phyloP scores from a whole-genome alignment of 2,888 invertebrate species.

The Hanleya hanleyi region DNA sequence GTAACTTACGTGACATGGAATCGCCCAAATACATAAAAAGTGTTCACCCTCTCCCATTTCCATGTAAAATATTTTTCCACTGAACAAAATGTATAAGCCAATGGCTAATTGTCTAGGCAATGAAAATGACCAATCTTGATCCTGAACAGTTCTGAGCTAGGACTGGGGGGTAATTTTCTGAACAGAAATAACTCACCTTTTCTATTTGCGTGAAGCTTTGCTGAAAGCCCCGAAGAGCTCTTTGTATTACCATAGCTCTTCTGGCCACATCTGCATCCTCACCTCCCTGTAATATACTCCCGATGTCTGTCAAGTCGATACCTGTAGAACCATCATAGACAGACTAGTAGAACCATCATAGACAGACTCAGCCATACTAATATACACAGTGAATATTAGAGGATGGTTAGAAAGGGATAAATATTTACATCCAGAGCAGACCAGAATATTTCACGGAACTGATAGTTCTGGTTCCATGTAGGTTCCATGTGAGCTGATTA shows the following conservation, averaged over 20 bases:
- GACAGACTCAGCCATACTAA: background rate
- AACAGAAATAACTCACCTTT: constrained; percentile 75
- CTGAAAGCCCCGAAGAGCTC: constrained; percentile 82
- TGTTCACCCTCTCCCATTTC: too few relatives aligned
- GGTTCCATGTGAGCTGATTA: too few relatives aligned
- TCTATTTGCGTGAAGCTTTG: constrained; percentile 87
- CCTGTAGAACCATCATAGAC: constrained; percentile 68
- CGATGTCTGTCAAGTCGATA: constrained; percentile 82
- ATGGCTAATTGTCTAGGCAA: too few relatives aligned
- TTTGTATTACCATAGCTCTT: constrained; percentile 81
- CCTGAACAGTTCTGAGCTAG: too few relatives aligned
- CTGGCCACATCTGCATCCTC: constrained; percentile 83
- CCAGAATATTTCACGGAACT: too few relatives aligned
- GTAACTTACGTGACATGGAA: too few relatives aligned
- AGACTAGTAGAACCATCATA: background rate
- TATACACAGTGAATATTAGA: background rate
- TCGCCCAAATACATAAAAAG: background rate
- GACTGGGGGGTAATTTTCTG: too few relatives aligned
- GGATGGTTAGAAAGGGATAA: background rate
- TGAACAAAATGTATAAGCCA: too few relatives aligned
- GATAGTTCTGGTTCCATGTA: too few relatives aligned
- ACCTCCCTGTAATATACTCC: constrained; percentile 78
- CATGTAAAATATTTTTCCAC: too few relatives aligned
- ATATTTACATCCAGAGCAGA: too few relatives aligned
- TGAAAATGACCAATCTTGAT: too few relatives aligned